These are phyloP conservation scores for Salticus scenicus DNA, from an alignment of 2,888 invertebrate genomes.

Conservation along the genomic window DNA sequence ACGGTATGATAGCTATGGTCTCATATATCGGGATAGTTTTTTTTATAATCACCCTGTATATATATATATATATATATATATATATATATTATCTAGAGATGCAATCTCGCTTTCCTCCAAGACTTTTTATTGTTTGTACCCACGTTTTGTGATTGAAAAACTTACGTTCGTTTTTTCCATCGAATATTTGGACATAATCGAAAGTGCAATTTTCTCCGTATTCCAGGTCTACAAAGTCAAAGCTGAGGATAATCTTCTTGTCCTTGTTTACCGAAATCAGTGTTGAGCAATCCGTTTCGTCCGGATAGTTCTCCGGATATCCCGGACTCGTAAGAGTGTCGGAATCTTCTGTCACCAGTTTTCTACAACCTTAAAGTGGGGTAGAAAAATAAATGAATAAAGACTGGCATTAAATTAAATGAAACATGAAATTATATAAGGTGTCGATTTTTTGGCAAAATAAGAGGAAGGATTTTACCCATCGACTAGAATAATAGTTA, in stretches of 20 bases:
- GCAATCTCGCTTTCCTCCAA: too few relatives aligned
- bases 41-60: too few relatives aligned
- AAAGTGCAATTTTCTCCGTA: conserved; percentile 71
- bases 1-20: too few relatives aligned
- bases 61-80: too few relatives aligned
- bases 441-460: too few relatives aligned
- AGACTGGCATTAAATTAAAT: neutral
- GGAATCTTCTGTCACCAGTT: conserved; percentile 48
- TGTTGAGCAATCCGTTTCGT: conserved; percentile 72
- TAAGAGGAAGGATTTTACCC: too few relatives aligned
- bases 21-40: too few relatives aligned
- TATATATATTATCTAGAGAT: too few relatives aligned
- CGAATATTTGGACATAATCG: conserved; percentile 72
- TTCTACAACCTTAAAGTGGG: conserved; percentile 61
- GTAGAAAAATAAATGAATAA: neutral
- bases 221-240: conserved; percentile 71
- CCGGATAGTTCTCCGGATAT: conserved; percentile 72
- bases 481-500: too few relatives aligned
- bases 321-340: conserved; percentile 70
- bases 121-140: too few relatives aligned
- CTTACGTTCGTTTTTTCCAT: conserved; percentile 64
- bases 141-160: too few relatives aligned
- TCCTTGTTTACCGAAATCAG: conserved; percentile 62
- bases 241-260: conserved; percentile 63
- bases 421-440: neutral